A percentile compares a stretch with the other conserved stretches of the same genome.
These are phyloP conservation scores for Glyptemys insculpta DNA, from an alignment of 2,797 vertebrate species.

Conservation along the genomic window DNA sequence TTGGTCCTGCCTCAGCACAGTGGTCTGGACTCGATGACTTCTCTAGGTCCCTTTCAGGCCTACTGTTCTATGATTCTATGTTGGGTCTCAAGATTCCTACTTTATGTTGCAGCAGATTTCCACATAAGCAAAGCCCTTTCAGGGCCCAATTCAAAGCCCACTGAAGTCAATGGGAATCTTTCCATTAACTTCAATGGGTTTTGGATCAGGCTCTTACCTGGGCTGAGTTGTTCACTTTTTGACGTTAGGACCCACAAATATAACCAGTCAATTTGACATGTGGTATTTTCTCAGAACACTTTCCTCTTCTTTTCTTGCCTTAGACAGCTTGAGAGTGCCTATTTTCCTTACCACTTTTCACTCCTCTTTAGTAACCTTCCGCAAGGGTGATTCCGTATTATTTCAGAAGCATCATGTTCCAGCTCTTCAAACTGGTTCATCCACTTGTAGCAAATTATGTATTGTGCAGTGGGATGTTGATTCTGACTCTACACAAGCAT, in stretches of 20 bases:
- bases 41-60: background rate
- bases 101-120: background rate
- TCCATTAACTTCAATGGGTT: background rate
- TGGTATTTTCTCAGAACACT: background rate
- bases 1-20: background rate
- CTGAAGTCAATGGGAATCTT: background rate
- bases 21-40: background rate
- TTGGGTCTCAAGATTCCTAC: background rate
- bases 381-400: background rate
- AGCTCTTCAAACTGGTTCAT: background rate
- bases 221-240: background rate
- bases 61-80: background rate
- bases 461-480: background rate
- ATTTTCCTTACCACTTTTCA: background rate
- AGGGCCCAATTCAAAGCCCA: background rate
- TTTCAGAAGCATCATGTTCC: background rate
- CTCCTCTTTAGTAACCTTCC: background rate
- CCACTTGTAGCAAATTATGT: background rate
- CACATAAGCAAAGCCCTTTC: background rate
- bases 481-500: background rate
- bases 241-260: rapidly evolving
- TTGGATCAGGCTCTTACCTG: background rate
- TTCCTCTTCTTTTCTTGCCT: background rate
- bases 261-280: background rate
- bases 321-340: background rate